Evolutionary conservation across 2,113 vertebrate species (phyloP), one percentile per base, ranked within the genome.

Genomic region (Condylura cristata): DNA sequence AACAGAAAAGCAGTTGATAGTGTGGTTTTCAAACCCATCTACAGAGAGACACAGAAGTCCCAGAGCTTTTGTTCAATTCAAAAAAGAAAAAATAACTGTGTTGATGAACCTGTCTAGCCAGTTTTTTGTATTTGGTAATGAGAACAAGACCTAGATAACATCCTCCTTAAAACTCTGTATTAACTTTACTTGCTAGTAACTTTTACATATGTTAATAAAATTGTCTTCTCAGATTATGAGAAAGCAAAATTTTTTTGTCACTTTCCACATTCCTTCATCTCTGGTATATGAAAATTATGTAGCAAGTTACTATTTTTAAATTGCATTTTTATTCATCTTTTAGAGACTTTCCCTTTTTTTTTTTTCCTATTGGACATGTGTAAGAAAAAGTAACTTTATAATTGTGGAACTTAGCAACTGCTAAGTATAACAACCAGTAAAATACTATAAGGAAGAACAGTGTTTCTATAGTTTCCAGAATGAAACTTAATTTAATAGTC

Each of bases 251-350:
- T 96, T 58, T 22, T 79, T 32, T 30, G 65, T 53, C 68, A 92
- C n/a, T 84, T 80, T 85, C 66, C 37, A 32, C 48, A 34, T 65
- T 90, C 56, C 76, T 58, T 93, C 26, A 83, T 78, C 44, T 71
- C 82, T 48, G 37, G 88, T 75, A 86, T 34, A 32, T 65, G 87
- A 87, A 79, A 89, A 92, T 82, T 90, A 91, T 37, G 32, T 41
- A 83, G 32, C 17, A 41, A 80, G 68, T 92, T 95, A 81, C 82
- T 14, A 56, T 71, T 86, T 86, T 61, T 74, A 83, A 92, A 94
- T 88, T 93, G 41, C 46, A 80, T 65, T 95, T 97, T 93, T 95
- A 88, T 92, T 94, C 58, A 17, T 93, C 41, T 61, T 86, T 96
- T 79, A 51, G 74, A 93, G 63, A 60, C n/a, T 92, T 89, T 95